Conservation (phyloP, 2,113 vertebrate genomes). For the Tichodroma muraria region DNA sequence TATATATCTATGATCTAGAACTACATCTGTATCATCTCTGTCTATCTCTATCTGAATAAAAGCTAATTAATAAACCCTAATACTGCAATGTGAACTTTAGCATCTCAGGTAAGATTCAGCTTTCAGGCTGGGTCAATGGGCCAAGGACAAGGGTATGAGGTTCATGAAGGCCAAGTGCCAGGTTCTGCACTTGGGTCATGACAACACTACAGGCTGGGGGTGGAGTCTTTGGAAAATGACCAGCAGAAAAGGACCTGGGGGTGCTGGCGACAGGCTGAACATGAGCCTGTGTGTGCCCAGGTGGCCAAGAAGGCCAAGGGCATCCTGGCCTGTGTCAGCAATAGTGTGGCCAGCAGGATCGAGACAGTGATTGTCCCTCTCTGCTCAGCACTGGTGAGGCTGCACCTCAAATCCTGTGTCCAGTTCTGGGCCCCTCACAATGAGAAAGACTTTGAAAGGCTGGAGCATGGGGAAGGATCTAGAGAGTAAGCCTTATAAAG, state of each 20-base stretch:
- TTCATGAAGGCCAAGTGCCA: neutral
- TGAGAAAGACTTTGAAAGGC: neutral
- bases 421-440: neutral
- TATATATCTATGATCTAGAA: neutral
- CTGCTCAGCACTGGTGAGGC: rapidly evolving
- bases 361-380: neutral
- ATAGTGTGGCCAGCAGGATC: neutral
- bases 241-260: neutral
- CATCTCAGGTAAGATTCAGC: neutral
- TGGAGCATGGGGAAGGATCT: neutral
- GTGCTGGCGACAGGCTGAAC: neutral
- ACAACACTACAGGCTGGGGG: neutral
- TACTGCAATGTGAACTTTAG: neutral
- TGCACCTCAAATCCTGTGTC: rapidly evolving
- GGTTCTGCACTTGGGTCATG: neutral
- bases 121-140: neutral
- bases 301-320: neutral
- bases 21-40: neutral
- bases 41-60: neutral
- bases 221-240: rapidly evolving
- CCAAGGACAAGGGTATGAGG: neutral
- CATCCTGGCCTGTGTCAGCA: neutral
- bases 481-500: neutral
- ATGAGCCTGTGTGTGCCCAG: neutral
- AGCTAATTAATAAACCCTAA: neutral